Percentiles rank a stretch among this genome's conserved stretches.
Conservation (phyloP, 2,888 invertebrate genomes). For the Nomada fabriciana region DNA sequence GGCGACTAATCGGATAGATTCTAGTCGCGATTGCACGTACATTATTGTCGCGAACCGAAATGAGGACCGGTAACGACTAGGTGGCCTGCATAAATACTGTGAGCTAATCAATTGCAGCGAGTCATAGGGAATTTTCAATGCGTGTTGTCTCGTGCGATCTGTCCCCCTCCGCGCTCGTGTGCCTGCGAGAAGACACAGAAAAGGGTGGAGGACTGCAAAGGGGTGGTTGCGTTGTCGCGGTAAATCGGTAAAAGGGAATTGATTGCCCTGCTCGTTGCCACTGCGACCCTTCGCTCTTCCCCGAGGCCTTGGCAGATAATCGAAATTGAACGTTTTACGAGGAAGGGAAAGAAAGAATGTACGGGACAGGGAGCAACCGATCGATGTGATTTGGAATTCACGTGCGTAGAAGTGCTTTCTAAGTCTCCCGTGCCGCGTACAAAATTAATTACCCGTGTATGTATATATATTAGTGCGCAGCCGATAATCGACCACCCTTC, state of each 20-base stretch:
- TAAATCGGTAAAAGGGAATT: constrained; percentile 74
- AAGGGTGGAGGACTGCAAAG: constrained; percentile 24
- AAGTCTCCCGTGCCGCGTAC: not conserved
- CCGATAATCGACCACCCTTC: constrained; percentile 58
- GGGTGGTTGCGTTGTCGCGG: constrained; percentile 58
- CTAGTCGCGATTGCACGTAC: constrained; percentile 54
- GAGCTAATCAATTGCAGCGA: constrained; percentile 78
- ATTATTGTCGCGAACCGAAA: constrained; percentile 69
- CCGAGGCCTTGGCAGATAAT: constrained; percentile 63
- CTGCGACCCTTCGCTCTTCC: constrained; percentile 33
- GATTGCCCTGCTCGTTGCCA: constrained; percentile 67
- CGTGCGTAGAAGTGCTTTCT: not conserved
- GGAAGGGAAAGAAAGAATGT: not conserved
- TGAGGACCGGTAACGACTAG: constrained; percentile 75
- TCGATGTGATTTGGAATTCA: no score
- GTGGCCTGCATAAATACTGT: constrained; percentile 78
- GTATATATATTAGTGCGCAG: constrained; percentile 27
- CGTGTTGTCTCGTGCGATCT: constrained; percentile 1
- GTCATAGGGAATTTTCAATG: constrained; percentile 79
- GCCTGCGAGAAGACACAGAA: constrained; percentile 8
- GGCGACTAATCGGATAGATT: constrained; percentile 65
- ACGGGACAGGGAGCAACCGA: no score
- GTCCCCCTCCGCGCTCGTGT: constrained; percentile 10
- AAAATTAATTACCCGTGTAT: constrained; percentile 45
- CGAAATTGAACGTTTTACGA: constrained; percentile 72